Evolutionary conservation across 2,797 vertebrate genomes (phyloP).

Genomic region (Pseudochromis fuscus): DNA sequence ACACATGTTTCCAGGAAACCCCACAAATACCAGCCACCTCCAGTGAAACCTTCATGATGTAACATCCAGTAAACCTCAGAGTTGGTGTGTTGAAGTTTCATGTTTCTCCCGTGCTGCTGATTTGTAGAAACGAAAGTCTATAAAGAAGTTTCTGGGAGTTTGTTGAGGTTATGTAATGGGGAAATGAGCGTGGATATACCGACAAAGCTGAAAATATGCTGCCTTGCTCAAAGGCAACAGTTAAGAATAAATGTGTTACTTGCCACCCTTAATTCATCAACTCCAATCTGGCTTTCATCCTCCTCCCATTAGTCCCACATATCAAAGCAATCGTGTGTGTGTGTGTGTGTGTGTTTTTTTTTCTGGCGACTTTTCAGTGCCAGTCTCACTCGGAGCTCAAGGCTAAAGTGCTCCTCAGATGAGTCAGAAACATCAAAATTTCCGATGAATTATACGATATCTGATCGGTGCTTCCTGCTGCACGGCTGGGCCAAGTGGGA

Average conservation of each 20-base stretch:
- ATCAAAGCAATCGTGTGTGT: slow-evolving; percentile 62
- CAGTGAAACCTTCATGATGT: slow-evolving; percentile 63
- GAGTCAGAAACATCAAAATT: slow-evolving; percentile 66
- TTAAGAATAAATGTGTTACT: slow-evolving; percentile 72
- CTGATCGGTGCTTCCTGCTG: slow-evolving; percentile 60
- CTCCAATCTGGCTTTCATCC: slow-evolving; percentile 66
- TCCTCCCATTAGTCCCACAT: slow-evolving; percentile 57
- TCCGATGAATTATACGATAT: slow-evolving; percentile 58
- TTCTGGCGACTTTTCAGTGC: slow-evolving; percentile 64
- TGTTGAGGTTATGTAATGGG: slow-evolving; percentile 39
- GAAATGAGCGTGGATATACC: slow-evolving; percentile 32
- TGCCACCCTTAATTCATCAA: slow-evolving; percentile 71
- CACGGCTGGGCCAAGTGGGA: slow-evolving; percentile 56
- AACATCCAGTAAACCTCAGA: slow-evolving; percentile 55
- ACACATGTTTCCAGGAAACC: slow-evolving; percentile 60
- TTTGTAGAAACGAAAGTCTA: slow-evolving; percentile 26
- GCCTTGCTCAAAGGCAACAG: slow-evolving; percentile 73
- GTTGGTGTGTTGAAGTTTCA: slow-evolving; percentile 34
- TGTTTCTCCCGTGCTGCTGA: slow-evolving; percentile 34
- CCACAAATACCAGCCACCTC: slow-evolving; percentile 33
- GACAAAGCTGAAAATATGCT: slow-evolving; percentile 49
- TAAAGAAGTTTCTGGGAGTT: slow-evolving; percentile 25
- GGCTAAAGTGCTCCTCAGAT: slow-evolving; percentile 56
- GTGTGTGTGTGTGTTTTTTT: too few species aligned
- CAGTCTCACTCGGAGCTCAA: slow-evolving; percentile 57